A percentile compares a stretch with the other conserved stretches of the same genome.
Evolutionary conservation across 1,140 invertebrate genomes (phyloP).

Genomic region (Glomeris maerens): DNA sequence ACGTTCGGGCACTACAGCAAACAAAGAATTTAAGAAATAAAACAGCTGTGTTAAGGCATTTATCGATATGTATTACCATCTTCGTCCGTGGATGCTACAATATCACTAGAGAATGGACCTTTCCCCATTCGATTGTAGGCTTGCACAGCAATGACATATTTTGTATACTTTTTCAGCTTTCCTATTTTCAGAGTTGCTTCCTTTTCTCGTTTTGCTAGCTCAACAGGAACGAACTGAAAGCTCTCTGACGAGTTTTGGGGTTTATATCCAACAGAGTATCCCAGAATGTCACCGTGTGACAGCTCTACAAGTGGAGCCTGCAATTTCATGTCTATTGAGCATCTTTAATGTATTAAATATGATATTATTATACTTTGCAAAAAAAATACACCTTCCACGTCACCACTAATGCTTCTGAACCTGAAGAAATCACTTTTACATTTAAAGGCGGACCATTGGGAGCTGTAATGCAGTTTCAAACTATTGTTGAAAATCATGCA

Average conservation of each 20-base stretch:
- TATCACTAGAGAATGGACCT: conserved; percentile 38
- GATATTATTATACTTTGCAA: conserved; percentile 23
- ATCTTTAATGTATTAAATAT: conserved; percentile 29
- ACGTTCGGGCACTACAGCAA: conserved; percentile 51
- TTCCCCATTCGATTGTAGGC: conserved; percentile 36
- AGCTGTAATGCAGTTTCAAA: neutral
- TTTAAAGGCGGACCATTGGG: neutral
- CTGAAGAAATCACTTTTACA: conserved; percentile 6
- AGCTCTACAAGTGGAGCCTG: conserved; percentile 68
- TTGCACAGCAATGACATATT: conserved; percentile 35
- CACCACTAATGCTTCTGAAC: conserved; percentile 29
- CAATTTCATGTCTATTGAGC: conserved; percentile 24
- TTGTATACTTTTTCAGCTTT: conserved; percentile 30
- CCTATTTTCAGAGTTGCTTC: conserved; percentile 9
- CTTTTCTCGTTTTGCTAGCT: conserved; percentile 3
- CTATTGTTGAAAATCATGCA: neutral
- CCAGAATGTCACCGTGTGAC: conserved; percentile 84
- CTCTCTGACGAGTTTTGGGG: conserved; percentile 26
- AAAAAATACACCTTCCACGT: conserved; percentile 30
- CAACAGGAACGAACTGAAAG: conserved; percentile 21
- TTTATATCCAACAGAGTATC: conserved; percentile 48
- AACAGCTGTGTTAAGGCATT: neutral
- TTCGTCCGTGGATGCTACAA: conserved; percentile 4
- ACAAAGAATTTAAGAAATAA: neutral
- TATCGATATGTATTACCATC: conserved; percentile 5